Evolutionary conservation across 2,888 invertebrate species (phyloP).

Genomic region (Hirudinaria manillensis): DNA sequence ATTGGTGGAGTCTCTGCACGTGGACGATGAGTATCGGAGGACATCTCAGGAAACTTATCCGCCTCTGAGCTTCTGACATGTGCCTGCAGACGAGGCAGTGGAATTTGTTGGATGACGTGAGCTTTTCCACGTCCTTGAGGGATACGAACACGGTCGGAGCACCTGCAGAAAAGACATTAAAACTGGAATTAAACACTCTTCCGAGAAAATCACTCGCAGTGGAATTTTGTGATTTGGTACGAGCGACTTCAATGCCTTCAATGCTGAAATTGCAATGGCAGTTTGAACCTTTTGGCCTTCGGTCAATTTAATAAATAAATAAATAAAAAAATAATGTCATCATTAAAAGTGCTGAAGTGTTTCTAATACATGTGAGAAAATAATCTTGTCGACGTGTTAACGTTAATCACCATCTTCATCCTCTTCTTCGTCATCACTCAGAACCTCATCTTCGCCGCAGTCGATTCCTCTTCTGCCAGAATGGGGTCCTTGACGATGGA

Average conservation of each 20-base stretch:
- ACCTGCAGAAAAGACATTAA: background rate
- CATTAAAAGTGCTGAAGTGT: too few relatives aligned
- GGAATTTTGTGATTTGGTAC: too few relatives aligned
- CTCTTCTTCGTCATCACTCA: background rate
- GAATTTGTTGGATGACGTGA: background rate
- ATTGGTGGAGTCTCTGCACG: background rate
- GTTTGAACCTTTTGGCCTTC: too few relatives aligned
- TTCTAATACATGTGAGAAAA: too few relatives aligned
- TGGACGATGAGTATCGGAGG: background rate
- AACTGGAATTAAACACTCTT: too few relatives aligned
- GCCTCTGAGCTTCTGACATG: background rate
- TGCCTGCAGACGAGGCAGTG: background rate
- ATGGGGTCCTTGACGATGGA: too few relatives aligned
- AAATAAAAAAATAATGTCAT: too few relatives aligned
- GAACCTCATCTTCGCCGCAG: background rate
- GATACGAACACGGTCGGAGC: background rate
- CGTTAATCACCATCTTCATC: background rate
- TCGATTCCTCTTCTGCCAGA: too few relatives aligned
- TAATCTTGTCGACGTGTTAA: background rate
- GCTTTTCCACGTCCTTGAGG: background rate
- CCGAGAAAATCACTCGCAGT: too few relatives aligned
- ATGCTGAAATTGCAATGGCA: too few relatives aligned
- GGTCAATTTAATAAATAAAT: too few relatives aligned
- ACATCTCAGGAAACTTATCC: background rate
- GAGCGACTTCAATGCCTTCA: too few relatives aligned